phyloP scores from a whole-genome alignment of 2,888 invertebrate genomes.

The Allacma fusca region DNA sequence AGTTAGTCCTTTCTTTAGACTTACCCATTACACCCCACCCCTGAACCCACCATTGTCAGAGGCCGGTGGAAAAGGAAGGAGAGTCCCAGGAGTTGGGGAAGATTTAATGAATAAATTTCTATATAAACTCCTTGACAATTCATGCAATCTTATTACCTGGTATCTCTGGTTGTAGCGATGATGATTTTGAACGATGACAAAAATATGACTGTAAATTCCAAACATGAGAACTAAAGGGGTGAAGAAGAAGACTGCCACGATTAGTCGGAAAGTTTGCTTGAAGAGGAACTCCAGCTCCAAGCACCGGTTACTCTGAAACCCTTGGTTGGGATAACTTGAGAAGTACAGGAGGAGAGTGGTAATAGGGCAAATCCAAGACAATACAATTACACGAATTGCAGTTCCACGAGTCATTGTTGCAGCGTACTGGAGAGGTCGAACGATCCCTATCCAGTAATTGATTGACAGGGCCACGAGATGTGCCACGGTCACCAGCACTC shows the following conservation, averaged over 20 bases:
- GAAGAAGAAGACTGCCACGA: constrained; percentile 69
- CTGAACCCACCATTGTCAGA: too few species aligned
- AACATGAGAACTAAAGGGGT: constrained; percentile 70
- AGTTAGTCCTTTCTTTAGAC: background rate
- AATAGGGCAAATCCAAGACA: constrained; percentile 71
- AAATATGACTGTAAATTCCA: constrained; percentile 71
- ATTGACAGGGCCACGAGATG: constrained; percentile 72
- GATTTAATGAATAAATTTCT: background rate
- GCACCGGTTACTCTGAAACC: constrained; percentile 63
- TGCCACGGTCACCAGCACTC: constrained; percentile 71
- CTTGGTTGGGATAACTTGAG: constrained; percentile 65
- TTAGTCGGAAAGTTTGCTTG: constrained; percentile 66
- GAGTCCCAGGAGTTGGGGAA: too few species aligned
- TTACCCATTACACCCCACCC: too few species aligned
- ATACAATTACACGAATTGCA: constrained; percentile 66
- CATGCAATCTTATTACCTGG: too few species aligned
- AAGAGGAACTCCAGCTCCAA: constrained; percentile 61
- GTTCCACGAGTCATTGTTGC: constrained; percentile 69
- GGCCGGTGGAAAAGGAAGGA: too few species aligned
- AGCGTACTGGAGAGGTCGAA: constrained; percentile 72
- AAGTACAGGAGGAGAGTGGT: constrained; percentile 68
- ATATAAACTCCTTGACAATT: too few species aligned
- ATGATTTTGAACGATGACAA: constrained; percentile 69
- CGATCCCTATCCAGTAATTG: constrained; percentile 74
- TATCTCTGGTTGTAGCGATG: constrained; percentile 67